Base-by-base conservation (phyloP, 2,797 vertebrate species). In the Lacerta agilis region DNA sequence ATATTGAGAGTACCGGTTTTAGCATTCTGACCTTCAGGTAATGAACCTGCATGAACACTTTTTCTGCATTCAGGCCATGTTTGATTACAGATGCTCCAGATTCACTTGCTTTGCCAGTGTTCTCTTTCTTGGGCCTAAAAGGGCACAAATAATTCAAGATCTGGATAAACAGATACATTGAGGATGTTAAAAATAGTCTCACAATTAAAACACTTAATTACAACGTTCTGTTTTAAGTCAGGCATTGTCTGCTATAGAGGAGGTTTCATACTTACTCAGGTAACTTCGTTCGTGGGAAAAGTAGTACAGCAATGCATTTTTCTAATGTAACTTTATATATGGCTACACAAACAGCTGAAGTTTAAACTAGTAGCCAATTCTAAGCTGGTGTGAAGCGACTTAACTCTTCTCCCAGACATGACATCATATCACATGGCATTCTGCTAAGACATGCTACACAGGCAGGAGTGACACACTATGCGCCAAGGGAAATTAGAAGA, bases 11-110 rank as follows among this genome's bases (percentile, higher is more conserved):
- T 18, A 85, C 7, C 4, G 85, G 79, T 41, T 84, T 73, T 58
- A 69, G 8, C 64, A 79, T 0, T 88, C 96, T 97, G 93, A 99
- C 99, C 98, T 99, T 99, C 93, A 99, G 97, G 94, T 99, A 99
- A 95, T 99, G 99, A 90, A 99, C 97, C 91, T 99, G 99, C 98
- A 99, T 98, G 96, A 99, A 99, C 89, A 92, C 90, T 96, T 99
- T 99, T 94, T 98, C 98, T 49, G 98, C 98, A 94, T 98, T 99
- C 92, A 99, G 98, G 85, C 98, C 99, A 8, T 99, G 97, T 96
- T 98, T 99, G 79, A 99, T 95, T 18, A 97, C 71, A n/a, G 98
- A 98, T 36, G 98, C 97, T 90, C 98, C 98, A 1, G 98, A 98
- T 82, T 98, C 97, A 73, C 96, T 98, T 85, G 97, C 79, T 85